Evolutionary conservation across 2,888 invertebrate genomes (phyloP).

Genomic region (Campoplex capitator): DNA sequence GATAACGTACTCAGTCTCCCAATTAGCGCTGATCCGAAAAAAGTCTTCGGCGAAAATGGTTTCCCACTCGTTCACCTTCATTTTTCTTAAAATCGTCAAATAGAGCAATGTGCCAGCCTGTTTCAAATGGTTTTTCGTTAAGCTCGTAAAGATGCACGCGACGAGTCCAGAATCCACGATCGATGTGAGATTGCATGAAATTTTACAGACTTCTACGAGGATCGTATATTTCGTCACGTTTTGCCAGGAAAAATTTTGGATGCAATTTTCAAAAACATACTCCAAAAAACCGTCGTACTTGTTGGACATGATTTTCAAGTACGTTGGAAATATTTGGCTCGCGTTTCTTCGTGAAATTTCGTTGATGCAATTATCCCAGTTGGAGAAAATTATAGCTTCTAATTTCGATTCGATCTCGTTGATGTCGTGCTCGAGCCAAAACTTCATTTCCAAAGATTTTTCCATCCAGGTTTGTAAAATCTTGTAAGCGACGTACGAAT

Average conservation of each 20-base stretch:
- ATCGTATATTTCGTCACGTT: slow-evolving; percentile 87
- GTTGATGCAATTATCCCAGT: slow-evolving; percentile 88
- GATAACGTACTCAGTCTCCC: slow-evolving; percentile 77
- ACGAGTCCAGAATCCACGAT: slow-evolving; percentile 73
- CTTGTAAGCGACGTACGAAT: slow-evolving; percentile 86
- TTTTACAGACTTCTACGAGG: slow-evolving; percentile 85
- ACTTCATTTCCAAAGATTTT: slow-evolving; percentile 83
- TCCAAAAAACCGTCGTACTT: slow-evolving; percentile 77
- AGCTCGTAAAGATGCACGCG: slow-evolving; percentile 79
- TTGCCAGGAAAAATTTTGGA: slow-evolving; percentile 85
- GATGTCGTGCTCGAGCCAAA: slow-evolving; percentile 79
- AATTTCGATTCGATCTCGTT: slow-evolving; percentile 84
- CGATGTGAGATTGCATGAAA: slow-evolving; percentile 73
- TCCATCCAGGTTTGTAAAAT: slow-evolving; percentile 84
- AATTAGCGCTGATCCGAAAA: slow-evolving; percentile 73
- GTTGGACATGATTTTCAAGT: slow-evolving; percentile 79
- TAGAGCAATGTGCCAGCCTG: slow-evolving; percentile 88
- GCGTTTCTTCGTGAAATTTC: slow-evolving; percentile 86
- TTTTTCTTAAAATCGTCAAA: slow-evolving; percentile 84
- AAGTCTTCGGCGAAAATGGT: slow-evolving; percentile 81
- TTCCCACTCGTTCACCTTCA: slow-evolving; percentile 85
- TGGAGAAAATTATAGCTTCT: slow-evolving; percentile 86
- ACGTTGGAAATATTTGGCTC: slow-evolving; percentile 83
- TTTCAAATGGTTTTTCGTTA: slow-evolving; percentile 86
- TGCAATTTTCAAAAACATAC: slow-evolving; percentile 78